phyloP scores from a whole-genome alignment of 2,113 vertebrate species.

The Pteronura brasiliensis region DNA sequence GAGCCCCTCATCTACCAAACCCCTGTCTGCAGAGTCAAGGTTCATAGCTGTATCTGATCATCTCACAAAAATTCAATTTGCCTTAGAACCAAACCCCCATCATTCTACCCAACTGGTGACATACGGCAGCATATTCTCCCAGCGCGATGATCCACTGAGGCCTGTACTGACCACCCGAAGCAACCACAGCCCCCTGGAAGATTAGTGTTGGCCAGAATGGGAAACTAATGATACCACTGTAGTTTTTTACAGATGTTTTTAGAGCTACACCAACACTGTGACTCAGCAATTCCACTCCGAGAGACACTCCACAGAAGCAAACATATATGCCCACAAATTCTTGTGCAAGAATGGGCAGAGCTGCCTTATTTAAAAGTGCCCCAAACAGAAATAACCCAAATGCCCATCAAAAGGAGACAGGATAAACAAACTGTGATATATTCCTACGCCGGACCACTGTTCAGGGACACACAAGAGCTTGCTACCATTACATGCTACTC shows the following conservation, averaged over 20 bases:
- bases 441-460: neutral
- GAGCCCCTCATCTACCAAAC: neutral
- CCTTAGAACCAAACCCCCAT: neutral
- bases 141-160: rapidly evolving
- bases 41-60: neutral
- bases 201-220: rapidly evolving
- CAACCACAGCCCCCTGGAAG: neutral
- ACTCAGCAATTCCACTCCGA: neutral
- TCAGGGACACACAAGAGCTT: neutral
- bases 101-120: neutral
- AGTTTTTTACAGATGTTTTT: neutral
- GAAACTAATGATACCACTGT: neutral
- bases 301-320: neutral
- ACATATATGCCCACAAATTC: neutral
- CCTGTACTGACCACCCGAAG: neutral
- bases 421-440: too few species aligned
- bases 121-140: rapidly evolving
- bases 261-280: neutral
- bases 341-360: neutral
- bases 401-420: neutral
- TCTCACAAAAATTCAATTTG: neutral
- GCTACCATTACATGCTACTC: neutral
- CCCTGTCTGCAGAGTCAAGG: rapidly evolving
- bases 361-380: neutral
- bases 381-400: neutral